Evolutionary conservation across 2,888 invertebrate species (phyloP).

Genomic region (Andrena minutula): DNA sequence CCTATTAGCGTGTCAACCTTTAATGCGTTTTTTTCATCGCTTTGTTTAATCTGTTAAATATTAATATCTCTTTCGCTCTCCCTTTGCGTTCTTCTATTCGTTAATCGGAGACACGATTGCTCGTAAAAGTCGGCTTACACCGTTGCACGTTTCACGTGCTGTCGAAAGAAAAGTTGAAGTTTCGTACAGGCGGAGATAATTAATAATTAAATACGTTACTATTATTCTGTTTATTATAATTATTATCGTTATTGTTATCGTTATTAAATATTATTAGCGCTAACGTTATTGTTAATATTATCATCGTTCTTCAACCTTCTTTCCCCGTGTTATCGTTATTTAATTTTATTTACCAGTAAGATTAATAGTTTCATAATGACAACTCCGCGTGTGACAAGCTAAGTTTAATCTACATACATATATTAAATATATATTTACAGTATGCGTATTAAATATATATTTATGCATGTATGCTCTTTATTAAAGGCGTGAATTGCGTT

Average conservation of each 20-base stretch:
- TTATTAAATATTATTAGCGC: slow-evolving; percentile 61
- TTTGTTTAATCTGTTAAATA: slow-evolving; percentile 10
- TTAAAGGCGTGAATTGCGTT: slow-evolving; percentile 68
- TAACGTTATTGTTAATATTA: slow-evolving; percentile 69
- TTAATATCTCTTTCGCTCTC: slow-evolving; percentile 7
- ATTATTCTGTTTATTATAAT: slow-evolving; percentile 52
- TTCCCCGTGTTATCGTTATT: slow-evolving; percentile 40
- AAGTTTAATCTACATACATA: slow-evolving; percentile 49
- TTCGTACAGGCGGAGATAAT: slow-evolving; percentile 67
- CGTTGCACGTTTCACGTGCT: slow-evolving; percentile 61
- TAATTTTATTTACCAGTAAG: slow-evolving; percentile 61
- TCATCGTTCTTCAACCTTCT: slow-evolving; percentile 43
- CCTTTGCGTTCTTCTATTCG: slow-evolving; percentile 28
- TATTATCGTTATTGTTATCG: slow-evolving; percentile 60
- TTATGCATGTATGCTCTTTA: slow-evolving; percentile 30
- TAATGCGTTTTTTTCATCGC: slow-evolving; percentile 27
- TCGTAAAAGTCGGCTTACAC: slow-evolving; percentile 64
- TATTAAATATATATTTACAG: slow-evolving; percentile 23
- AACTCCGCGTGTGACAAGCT: slow-evolving; percentile 67
- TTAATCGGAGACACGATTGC: slow-evolving; percentile 54
- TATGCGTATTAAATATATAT: slow-evolving; percentile 21
- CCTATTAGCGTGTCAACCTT: slow-evolving; percentile 66
- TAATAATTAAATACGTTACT: slow-evolving; percentile 59
- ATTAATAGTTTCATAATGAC: slow-evolving; percentile 64
- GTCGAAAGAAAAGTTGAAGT: slow-evolving; percentile 69